A percentile compares a stretch with the other conserved stretches of the same genome.
These are phyloP conservation scores for Hestina assimilis DNA, from an alignment of 1,140 invertebrate genomes.

Conservation along the genomic window DNA sequence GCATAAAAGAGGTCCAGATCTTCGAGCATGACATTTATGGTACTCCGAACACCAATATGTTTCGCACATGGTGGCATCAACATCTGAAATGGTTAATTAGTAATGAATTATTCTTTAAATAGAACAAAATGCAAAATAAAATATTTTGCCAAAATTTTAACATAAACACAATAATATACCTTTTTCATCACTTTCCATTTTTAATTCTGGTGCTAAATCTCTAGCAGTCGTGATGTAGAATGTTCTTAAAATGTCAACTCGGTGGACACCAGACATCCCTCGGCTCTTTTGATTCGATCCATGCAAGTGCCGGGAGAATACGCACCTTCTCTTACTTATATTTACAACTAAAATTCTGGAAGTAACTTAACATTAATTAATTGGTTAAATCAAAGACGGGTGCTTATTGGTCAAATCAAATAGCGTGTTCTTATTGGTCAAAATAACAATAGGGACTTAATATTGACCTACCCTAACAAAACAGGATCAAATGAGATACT, in stretches of 20 bases:
- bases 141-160: too few relatives aligned
- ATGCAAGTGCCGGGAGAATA: slow-evolving; percentile 82
- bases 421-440: too few relatives aligned
- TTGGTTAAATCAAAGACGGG: background rate
- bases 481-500: slow-evolving; percentile 81
- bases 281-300: slow-evolving; percentile 69
- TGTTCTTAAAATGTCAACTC: slow-evolving; percentile 84
- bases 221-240: slow-evolving; percentile 83
- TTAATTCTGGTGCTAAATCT: slow-evolving; percentile 53
- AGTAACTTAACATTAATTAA: slow-evolving; percentile 27
- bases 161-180: slow-evolving; percentile 13
- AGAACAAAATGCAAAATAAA: background rate
- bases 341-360: slow-evolving; percentile 85
- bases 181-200: slow-evolving; percentile 33
- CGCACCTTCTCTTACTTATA: slow-evolving; percentile 81
- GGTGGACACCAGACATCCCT: slow-evolving; percentile 78
- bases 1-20: slow-evolving; percentile 80
- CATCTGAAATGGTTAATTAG: background rate
- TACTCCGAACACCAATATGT: slow-evolving; percentile 91
- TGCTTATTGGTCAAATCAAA: too few relatives aligned
- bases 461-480: slow-evolving; percentile 81
- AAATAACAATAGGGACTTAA: slow-evolving; percentile 1
- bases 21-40: slow-evolving; percentile 88
- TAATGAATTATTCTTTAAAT: background rate
- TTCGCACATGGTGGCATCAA: slow-evolving; percentile 72